Base-by-base conservation (phyloP, 64 coral and sea anemone genomes). In the Dendrophyllia cribrosa region DNA sequence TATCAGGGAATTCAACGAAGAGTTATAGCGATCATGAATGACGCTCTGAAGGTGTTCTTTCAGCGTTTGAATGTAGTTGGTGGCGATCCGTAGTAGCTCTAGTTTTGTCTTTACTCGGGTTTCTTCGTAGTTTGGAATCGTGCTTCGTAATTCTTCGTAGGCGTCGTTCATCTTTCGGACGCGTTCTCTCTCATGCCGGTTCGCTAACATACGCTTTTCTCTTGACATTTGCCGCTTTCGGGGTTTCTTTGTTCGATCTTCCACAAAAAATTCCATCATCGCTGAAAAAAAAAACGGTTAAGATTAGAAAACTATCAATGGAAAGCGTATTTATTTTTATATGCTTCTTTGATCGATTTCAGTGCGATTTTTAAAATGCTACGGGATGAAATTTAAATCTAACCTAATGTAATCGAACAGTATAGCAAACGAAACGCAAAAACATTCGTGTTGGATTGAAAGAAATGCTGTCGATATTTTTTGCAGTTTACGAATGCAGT, bases 91-190 rank as follows among this genome's bases (percentile, higher is more conserved):
- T 16, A 91, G 53, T 7, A 91, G 19, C 25, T 91, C 78, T 25
- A 91, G 53, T 34, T 91, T 91, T 6, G 89, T 91, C 25, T 82
- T 79, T 14, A 84, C 80, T 58, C 78, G 21, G 20, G 51, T 72
- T 7, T 79, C 51, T 21, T 91, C 89, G 25, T 82, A 74, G 52
- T 84, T 73, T 2, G 89, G 89, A 14, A 91, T 91, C 9, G 53
- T 56, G 66, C 66, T 83, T 59, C 80, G 78, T 2, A 91, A 25
- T 17, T 83, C 76, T 59, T 91, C 89, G 26, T 82, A 91, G 26
- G 89, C 89, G 78, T 83, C 78, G 65, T 91, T 91, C 77, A 91
- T 91, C 21, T 91, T 91, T 46, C 78, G 60, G 48, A 91, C 89
- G 0, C 89, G 78, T 60, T 91, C 89, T 74, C 89, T 79, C 34